phyloP scores from a whole-genome alignment of 2,797 vertebrate genomes.

The Enteromius unitaeniatus region DNA sequence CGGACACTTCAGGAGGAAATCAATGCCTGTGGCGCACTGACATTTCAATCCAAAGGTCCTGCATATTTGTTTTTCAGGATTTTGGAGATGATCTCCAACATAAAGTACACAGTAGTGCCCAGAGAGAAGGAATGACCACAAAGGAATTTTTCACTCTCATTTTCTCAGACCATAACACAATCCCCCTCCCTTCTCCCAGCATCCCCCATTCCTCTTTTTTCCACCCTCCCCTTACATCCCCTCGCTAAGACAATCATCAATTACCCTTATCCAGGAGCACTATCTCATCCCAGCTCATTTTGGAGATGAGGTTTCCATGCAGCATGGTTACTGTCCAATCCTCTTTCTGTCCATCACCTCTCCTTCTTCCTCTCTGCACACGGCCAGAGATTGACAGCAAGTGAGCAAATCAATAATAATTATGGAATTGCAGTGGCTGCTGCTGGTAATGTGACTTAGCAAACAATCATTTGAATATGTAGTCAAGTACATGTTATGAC shows the following conservation, averaged over 20 bases:
- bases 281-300: slow-evolving; percentile 92
- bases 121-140: slow-evolving; percentile 73
- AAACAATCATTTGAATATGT: slow-evolving; percentile 79
- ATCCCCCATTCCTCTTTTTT: slow-evolving; percentile 42
- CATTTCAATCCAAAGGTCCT: slow-evolving; percentile 71
- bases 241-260: slow-evolving; percentile 92
- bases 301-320: slow-evolving; percentile 88
- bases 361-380: slow-evolving; percentile 76
- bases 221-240: slow-evolving; percentile 47
- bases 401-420: slow-evolving; percentile 97
- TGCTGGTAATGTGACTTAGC: slow-evolving; percentile 81
- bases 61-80: slow-evolving; percentile 72
- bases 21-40: slow-evolving; percentile 62
- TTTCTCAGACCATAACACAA: slow-evolving; percentile 56
- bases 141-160: slow-evolving; percentile 73
- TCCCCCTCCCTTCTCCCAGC: slow-evolving; percentile 54
- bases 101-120: slow-evolving; percentile 66
- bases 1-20: slow-evolving; percentile 62
- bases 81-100: slow-evolving; percentile 73
- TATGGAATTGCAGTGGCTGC: slow-evolving; percentile 87
- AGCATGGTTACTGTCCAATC: slow-evolving; percentile 90
- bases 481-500: slow-evolving; percentile 25
- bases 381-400: slow-evolving; percentile 88
- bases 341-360: slow-evolving; percentile 90
- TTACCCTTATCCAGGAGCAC: slow-evolving; percentile 91